phyloP scores from a whole-genome alignment of 2,113 vertebrate genomes.

The Apaloderma vittatum region DNA sequence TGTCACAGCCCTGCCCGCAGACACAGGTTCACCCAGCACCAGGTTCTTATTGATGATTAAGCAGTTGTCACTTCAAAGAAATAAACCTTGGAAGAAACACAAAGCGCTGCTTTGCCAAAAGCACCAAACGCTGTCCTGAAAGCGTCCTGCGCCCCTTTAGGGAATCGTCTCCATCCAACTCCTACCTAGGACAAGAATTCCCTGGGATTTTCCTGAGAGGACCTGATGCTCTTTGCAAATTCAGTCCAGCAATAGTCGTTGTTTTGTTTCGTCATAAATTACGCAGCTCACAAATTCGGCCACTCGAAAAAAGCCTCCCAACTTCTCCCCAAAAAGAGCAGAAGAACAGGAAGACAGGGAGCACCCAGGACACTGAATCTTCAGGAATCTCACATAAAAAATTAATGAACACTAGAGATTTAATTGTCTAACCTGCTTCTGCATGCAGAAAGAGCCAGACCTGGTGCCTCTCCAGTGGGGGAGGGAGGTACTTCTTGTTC shows the following conservation, averaged over 20 bases:
- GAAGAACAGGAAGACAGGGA: not conserved
- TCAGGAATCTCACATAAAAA: not conserved
- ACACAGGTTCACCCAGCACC: rapidly evolving
- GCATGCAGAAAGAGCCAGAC: slow-evolving; percentile 48
- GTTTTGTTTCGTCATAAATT: not conserved
- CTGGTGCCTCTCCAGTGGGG: slow-evolving; percentile 20
- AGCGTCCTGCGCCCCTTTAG: not conserved
- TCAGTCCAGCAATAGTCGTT: not conserved
- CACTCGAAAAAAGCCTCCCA: not conserved
- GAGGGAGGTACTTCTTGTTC: slow-evolving; percentile 60
- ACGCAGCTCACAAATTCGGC: not conserved
- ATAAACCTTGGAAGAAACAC: not conserved
- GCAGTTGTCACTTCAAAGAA: not conserved
- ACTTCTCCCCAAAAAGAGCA: not conserved
- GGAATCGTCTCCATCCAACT: not conserved
- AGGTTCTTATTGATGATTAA: not conserved
- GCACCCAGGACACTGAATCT: rapidly evolving
- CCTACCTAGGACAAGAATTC: not conserved
- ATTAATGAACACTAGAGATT: slow-evolving; percentile 4
- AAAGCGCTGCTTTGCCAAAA: not conserved
- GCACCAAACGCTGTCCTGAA: not conserved
- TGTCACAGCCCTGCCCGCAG: not conserved
- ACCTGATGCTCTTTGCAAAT: not conserved
- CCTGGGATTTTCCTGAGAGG: not conserved
- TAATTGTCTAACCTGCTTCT: slow-evolving; percentile 67